Evolutionary conservation across 2,797 vertebrate species (phyloP).

Genomic region (Melanitta fusca): DNA sequence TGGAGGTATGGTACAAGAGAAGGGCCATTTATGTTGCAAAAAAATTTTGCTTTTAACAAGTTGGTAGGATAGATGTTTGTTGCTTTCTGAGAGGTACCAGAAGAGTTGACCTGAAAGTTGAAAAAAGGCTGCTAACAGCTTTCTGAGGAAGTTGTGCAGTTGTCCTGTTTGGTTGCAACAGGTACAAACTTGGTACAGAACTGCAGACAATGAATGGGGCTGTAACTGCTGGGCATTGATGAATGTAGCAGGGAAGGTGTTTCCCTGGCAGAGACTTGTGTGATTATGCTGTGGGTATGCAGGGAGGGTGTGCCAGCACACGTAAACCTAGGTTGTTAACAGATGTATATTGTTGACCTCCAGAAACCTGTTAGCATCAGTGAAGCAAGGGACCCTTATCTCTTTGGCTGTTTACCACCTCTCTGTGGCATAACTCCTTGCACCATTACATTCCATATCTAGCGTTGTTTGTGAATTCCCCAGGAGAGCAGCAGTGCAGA

Average conservation of each 20-base stretch:
- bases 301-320: not conserved
- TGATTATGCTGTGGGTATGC: not conserved
- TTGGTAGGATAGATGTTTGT: not conserved
- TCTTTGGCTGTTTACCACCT: not conserved
- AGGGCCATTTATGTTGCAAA: not conserved
- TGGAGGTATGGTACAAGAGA: not conserved
- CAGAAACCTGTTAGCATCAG: not conserved
- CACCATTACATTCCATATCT: not conserved
- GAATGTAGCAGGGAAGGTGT: not conserved
- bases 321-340: fast-evolving
- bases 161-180: not conserved
- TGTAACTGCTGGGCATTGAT: not conserved
- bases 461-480: not conserved
- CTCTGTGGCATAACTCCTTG: not conserved
- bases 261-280: not conserved
- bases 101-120: fast-evolving
- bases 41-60: not conserved
- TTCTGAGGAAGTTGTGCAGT: not conserved
- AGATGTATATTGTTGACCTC: not conserved
- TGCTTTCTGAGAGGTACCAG: not conserved
- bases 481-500: not conserved
- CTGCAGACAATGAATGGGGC: not conserved
- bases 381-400: not conserved
- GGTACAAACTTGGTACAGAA: not conserved
- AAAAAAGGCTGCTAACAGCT: not conserved